Evolutionary conservation across 2,113 vertebrate species (phyloP).

Genomic region (Tragelaphus buxtoni): DNA sequence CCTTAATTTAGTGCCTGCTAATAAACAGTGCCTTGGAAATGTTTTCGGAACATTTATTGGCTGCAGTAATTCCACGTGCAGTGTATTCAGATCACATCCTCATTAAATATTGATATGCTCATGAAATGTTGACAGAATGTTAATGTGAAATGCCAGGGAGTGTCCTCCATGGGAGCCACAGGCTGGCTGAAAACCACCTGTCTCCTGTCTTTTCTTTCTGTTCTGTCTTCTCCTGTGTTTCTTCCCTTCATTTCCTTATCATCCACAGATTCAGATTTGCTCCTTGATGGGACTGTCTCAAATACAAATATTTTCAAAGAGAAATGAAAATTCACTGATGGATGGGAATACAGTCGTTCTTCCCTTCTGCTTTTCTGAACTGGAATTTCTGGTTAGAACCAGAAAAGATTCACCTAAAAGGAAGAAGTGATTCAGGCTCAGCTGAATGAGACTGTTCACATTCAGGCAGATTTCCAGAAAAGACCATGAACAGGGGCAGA

Average conservation of each 20-base stretch:
- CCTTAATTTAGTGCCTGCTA: conserved; percentile 79
- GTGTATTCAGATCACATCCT: conserved; percentile 74
- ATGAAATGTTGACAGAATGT: conserved; percentile 80
- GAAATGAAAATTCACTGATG: not conserved
- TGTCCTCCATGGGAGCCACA: conserved; percentile 27
- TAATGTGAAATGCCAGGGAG: conserved; percentile 71
- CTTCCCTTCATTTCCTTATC: not conserved
- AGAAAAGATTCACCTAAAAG: not conserved
- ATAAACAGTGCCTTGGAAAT: conserved; percentile 71
- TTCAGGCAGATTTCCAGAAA: not conserved
- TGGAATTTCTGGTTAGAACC: not conserved
- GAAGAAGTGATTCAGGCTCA: not conserved
- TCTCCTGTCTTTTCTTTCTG: conserved; percentile 2
- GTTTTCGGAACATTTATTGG: conserved; percentile 77
- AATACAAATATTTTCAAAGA: not conserved
- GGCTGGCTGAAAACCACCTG: not conserved
- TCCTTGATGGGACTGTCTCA: not conserved
- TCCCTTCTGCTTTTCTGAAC: not conserved
- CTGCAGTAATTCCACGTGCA: conserved; percentile 73
- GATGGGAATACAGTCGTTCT: not conserved
- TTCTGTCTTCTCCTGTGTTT: not conserved
- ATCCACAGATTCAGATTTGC: not conserved
- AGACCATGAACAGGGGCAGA: not conserved
- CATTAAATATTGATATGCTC: conserved; percentile 79
- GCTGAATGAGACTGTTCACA: not conserved